Evolutionary conservation across 2,888 invertebrate species (phyloP).

Genomic region (Leptopilina drosophilae): DNA sequence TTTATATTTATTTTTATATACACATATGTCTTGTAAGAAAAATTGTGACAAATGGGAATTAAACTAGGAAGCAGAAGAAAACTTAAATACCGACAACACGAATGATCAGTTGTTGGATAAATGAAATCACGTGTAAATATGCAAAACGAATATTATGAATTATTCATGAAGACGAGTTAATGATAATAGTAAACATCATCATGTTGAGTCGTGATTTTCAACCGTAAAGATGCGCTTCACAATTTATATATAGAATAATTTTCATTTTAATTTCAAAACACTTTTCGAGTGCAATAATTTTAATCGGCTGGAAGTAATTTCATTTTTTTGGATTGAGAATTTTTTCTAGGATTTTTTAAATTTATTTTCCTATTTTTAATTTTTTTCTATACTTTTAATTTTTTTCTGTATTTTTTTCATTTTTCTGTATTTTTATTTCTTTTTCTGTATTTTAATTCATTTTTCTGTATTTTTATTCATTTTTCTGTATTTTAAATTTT

Average conservation of each 20-base stretch:
- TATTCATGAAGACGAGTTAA: constrained; percentile 21
- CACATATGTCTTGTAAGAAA: neutral
- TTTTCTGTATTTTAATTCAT: too few relatives aligned
- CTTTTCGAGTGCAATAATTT: too few relatives aligned
- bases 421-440: too few relatives aligned
- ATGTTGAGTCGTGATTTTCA: neutral
- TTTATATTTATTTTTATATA: too few relatives aligned
- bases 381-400: too few relatives aligned
- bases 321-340: too few relatives aligned
- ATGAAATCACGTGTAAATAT: constrained; percentile 34
- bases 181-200: constrained; percentile 31
- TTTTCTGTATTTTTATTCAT: too few relatives aligned
- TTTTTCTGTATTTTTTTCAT: neutral
- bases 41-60: neutral
- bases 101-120: constrained; percentile 28
- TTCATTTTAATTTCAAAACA: neutral
- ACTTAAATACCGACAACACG: constrained; percentile 23
- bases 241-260: neutral
- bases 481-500: too few relatives aligned
- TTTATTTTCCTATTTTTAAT: too few relatives aligned
- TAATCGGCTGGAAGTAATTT: too few relatives aligned
- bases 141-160: constrained; percentile 16
- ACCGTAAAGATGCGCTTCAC: neutral
- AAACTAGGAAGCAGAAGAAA: neutral
- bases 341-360: too few relatives aligned